Conservation (phyloP, 2,888 invertebrate species). For the Sacculina carcini region DNA sequence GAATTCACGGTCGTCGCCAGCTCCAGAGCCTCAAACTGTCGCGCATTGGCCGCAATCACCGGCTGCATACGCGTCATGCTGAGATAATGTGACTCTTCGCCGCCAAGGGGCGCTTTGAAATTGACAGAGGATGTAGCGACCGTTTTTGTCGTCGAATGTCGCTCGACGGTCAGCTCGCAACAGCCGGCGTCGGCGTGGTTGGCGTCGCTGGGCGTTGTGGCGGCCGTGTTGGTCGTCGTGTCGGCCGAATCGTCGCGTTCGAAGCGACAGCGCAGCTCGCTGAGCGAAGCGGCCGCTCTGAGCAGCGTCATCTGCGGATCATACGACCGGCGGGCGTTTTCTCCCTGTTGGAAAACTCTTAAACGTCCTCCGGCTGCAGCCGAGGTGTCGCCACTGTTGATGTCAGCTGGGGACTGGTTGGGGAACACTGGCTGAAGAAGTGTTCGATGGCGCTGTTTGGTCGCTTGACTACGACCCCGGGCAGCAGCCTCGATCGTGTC, state of each 20-base stretch:
- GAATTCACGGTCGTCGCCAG: conserved; percentile 9
- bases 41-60: too few species aligned
- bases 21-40: conserved; percentile 6
- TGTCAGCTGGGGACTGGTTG: too few species aligned
- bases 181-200: background rate
- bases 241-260: background rate
- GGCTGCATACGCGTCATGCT: background rate
- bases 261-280: background rate
- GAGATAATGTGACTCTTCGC: background rate
- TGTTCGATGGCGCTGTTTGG: background rate
- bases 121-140: conserved; percentile 10
- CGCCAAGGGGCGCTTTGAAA: conserved; percentile 9
- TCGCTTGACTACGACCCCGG: background rate
- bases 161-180: conserved; percentile 36
- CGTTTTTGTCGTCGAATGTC: conserved; percentile 19
- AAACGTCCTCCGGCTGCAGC: too few species aligned
- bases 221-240: background rate
- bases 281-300: background rate
- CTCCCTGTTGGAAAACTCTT: too few species aligned
- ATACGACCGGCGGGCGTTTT: too few species aligned
- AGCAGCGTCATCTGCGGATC: too few species aligned
- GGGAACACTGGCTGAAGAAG: too few species aligned
- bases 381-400: too few species aligned
- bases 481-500: background rate
- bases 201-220: background rate